Conservation (phyloP, 1,140 invertebrate genomes). For the Drosophila sucinea region DNA sequence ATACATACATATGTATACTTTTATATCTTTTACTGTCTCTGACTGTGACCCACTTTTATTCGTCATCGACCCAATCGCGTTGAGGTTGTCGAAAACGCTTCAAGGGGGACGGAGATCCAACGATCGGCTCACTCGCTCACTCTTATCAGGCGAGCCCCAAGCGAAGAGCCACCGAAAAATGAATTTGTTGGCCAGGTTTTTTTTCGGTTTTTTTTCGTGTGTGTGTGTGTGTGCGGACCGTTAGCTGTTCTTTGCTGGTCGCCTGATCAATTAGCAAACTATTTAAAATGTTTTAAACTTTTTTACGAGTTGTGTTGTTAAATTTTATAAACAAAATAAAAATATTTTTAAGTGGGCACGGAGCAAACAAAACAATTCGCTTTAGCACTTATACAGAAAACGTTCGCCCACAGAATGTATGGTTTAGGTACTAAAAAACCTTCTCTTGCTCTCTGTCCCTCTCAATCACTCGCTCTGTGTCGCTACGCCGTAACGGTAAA, state of each 20-base stretch:
- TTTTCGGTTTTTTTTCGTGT: constrained; percentile 6
- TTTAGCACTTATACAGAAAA: not conserved
- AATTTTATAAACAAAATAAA: constrained; percentile 75
- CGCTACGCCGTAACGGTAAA: constrained; percentile 70
- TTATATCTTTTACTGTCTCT: constrained; percentile 6
- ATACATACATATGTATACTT: not conserved
- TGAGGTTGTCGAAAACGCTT: constrained; percentile 23
- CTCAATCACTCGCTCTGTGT: constrained; percentile 3
- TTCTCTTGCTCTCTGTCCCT: not conserved
- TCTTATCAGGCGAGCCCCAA: constrained; percentile 22
- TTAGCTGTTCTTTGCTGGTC: constrained; percentile 40
- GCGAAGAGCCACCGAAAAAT: constrained; percentile 9
- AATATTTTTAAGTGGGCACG: constrained; percentile 44
- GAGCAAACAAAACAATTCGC: constrained; percentile 2
- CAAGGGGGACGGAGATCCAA: not conserved
- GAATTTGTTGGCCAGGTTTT: constrained; percentile 29
- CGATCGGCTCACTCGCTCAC: constrained; percentile 9
- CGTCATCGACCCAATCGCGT: not conserved
- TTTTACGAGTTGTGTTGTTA: constrained; percentile 57
- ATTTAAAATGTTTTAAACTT: constrained; percentile 82
- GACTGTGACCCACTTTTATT: constrained; percentile 40
- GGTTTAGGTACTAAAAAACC: not conserved
- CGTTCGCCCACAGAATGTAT: not conserved
- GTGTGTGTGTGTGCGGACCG: not conserved
- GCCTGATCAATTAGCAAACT: constrained; percentile 80